Base-by-base conservation (phyloP, 2,797 vertebrate genomes). In the Neosalanx taihuensis region DNA sequence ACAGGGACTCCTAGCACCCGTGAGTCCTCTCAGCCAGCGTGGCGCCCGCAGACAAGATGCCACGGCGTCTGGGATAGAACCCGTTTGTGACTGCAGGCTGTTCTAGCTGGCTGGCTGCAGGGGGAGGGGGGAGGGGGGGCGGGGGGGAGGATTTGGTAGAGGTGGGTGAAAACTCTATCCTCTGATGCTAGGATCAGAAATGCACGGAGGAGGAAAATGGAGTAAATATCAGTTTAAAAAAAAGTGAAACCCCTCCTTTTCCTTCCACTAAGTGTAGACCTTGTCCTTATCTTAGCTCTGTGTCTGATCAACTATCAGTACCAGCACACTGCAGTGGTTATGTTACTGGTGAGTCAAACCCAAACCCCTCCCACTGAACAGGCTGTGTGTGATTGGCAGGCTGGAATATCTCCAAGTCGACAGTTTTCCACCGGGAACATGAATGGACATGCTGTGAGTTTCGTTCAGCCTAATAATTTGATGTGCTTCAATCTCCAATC, bases 391-490 rank as follows among this genome's bases (percentile, higher is more conserved):
- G 83, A 86, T 91, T 87, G 86, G 79, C 91, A 91, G 89, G 89
- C 41, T 76, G 85, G 80, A 82, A 66, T 83, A 73, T 75, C 79
- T 77, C 64, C 80, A 81, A 85, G 66, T 77, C 81, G 81, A 72
- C 79, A 79, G 83, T 86, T 86, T 85, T 88, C 89, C 70, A 78
- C 84, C 75, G 81, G 77, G 81, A 88, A 85, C 83, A 82, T 90
- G 86, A 91, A 90, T 78, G 88, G 89, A 84, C 87, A 90, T 75
- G 83, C 91, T 77, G 89, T 92, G 89, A 91, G 91, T 92, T 87
- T 67, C 76, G 70, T 70, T 70, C 13, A 67, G 78, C 70, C 81
- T 49, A 77, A 75, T 49, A 77, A 75, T 71, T 9, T 35, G 23
- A 26, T 30, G 58, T 20, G 35, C 61, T 72, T 74, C 37, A 41